phyloP scores from a whole-genome alignment of 2,797 vertebrate species.

The Ciconia nigra region DNA sequence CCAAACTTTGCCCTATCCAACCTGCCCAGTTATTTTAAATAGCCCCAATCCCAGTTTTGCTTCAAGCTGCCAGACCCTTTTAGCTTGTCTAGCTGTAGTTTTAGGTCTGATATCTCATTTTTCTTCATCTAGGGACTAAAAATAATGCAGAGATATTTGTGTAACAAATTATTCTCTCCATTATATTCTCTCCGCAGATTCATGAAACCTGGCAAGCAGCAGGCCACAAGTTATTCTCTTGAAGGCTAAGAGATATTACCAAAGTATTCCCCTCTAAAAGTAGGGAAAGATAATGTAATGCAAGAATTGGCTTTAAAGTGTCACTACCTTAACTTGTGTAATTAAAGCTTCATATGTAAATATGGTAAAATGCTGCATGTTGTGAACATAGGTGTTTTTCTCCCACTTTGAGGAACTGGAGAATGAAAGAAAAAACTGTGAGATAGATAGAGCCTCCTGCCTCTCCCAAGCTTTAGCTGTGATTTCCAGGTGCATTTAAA shows the following conservation, averaged over 20 bases:
- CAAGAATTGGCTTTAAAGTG: not conserved
- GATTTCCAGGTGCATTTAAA: not conserved
- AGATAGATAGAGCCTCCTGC: not conserved
- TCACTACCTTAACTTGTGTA: not conserved
- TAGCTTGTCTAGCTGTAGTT: not conserved
- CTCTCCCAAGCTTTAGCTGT: not conserved
- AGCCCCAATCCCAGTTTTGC: not conserved
- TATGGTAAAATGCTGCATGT: not conserved
- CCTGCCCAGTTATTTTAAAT: not conserved
- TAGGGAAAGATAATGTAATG: not conserved
- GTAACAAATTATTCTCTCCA: not conserved
- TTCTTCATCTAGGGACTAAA: not conserved
- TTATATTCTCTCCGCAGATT: not conserved
- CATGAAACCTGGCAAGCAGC: not conserved
- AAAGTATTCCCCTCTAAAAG: not conserved
- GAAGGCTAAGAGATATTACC: not conserved
- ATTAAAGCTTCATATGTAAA: not conserved
- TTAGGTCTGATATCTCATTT: not conserved
- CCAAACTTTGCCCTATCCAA: not conserved
- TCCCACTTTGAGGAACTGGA: not conserved
- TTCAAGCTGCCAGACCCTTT: not conserved
- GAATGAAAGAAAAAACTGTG: not conserved
- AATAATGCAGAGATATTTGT: not conserved
- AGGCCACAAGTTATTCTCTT: not conserved
- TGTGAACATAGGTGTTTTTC: not conserved